Base-by-base conservation (phyloP, 2,797 vertebrate species). In the Odontamblyopus rebecca region DNA sequence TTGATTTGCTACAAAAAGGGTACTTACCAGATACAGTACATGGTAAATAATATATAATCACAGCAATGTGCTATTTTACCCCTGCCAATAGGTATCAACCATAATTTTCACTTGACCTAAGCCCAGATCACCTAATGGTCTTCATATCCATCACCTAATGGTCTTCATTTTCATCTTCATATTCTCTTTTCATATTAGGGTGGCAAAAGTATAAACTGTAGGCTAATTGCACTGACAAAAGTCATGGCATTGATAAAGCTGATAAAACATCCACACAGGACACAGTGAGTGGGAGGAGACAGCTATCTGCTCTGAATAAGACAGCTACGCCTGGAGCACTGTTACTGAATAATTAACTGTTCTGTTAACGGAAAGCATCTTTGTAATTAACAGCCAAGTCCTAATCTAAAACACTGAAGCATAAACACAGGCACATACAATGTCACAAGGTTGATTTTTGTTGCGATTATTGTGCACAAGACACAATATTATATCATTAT, bases 221-320 rank as follows among this genome's bases (percentile, higher is more conserved):
- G 7, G 35, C 13, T 41, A 41, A 23, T 15, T 13, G 38, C 32
- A 38, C 32, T 23, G 32, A n/a, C 11, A 68, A 72, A 71, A 13
- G 50, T 9, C 18, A 30, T 51, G 35, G 26, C 71, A 15, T 8
- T 59, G 41, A 2, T 35, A 13, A 7, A 30, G 30, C 41, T 60
- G 38, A 44, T 23, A 59, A 26, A 9, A 66, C 63, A 38, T 71
- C 56, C 65, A 67, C 26, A 54, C 1, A 6, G 8, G 13, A 13
- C 38, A 53, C 68, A 68, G 38, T 23, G 59, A 70, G 48, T 80
- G 32, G 76, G 72, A 74, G 32, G 63, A 70, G 72, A 68, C 70
- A 56, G 19, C 26, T 3, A 64, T 69, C 16, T 19, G 16, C 72
- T 65, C 59, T 44, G 62, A 64, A 9, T 41, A 41, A 9, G 7